Base-by-base conservation (phyloP, 2,113 vertebrate species). In the Anhinga anhinga region DNA sequence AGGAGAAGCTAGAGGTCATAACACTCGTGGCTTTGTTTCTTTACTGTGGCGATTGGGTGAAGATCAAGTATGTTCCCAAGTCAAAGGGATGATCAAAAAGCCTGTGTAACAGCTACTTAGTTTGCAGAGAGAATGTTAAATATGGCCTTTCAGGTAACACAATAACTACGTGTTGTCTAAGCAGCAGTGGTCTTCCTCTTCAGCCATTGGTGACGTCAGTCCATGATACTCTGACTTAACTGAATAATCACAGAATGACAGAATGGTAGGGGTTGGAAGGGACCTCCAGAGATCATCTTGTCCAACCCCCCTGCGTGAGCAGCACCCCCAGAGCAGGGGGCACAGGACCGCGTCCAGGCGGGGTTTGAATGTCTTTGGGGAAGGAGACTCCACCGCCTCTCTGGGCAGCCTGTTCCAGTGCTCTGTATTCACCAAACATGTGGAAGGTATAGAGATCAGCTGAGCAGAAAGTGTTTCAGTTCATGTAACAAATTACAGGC, bases 381-480 rank as follows among this genome's bases (percentile, higher is more conserved):
- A 40, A 40, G 38, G 38, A 40, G 38, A 40, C 38, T 40, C 38
- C 38, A 40, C 38, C 8, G 38, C 38, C 38, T 40, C 38, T 40
- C 38, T 40, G 38, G 38, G 38, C 38, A 40, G 38, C 38, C 38
- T 40, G 38, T 40, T 40, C 38, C 38, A 40, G 38, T 40, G 38
- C 38, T 59, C 73, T 86, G 47, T 65, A 2, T 66, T 85, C 77
- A 40, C 40, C 32, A 45, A 34, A 62, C 58, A 27, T 5, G 34
- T 65, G 56, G 83, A 91, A 94, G 50, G 50, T 73, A 30, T 2
- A 76, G 70, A 53, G 73, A 63, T 90, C 84, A 82, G 70, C 81
- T 91, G 87, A 87, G 90, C 78, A 82, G 87, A 69, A 91, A 34
- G 84, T 58, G 49, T 79, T 95, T 87, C 86, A 90, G 66, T 94